Evolutionary conservation across 2,113 vertebrate species (phyloP).

Genomic region (Crotalus viridis): DNA sequence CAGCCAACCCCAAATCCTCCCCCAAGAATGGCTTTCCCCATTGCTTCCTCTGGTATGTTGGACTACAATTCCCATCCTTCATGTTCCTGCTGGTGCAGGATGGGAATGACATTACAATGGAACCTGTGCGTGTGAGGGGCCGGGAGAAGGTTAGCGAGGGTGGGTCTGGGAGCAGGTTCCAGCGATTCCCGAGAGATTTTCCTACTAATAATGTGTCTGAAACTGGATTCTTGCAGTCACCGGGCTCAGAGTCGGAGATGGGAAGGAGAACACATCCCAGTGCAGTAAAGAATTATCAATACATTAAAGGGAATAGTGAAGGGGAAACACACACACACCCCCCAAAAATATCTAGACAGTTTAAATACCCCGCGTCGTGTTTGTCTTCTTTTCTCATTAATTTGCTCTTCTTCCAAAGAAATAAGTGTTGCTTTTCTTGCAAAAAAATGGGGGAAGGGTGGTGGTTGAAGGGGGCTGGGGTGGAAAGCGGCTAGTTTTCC

Average conservation of each 20-base stretch:
- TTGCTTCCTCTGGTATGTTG: background rate
- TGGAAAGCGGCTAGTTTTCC: conserved; percentile 45
- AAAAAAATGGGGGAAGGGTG: background rate
- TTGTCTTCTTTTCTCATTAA: background rate
- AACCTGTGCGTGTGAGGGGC: background rate
- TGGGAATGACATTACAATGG: background rate
- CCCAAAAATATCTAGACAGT: background rate
- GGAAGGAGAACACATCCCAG: background rate
- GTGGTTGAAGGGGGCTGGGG: background rate
- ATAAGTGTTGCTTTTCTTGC: conserved; percentile 9
- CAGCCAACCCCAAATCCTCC: background rate
- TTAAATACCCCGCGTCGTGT: background rate
- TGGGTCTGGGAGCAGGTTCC: background rate
- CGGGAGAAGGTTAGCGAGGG: background rate
- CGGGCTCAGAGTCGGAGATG: background rate
- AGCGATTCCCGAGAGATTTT: background rate
- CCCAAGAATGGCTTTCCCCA: background rate
- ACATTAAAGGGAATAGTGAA: background rate
- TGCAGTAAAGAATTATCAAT: background rate
- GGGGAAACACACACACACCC: too few relatives aligned
- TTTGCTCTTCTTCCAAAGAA: conserved; percentile 22
- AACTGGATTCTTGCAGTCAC: too few relatives aligned
- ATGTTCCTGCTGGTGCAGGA: background rate
- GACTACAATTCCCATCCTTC: background rate
- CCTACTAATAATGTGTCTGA: background rate